Conservation (phyloP, 2,888 invertebrate species). For the Meteorus colon region DNA sequence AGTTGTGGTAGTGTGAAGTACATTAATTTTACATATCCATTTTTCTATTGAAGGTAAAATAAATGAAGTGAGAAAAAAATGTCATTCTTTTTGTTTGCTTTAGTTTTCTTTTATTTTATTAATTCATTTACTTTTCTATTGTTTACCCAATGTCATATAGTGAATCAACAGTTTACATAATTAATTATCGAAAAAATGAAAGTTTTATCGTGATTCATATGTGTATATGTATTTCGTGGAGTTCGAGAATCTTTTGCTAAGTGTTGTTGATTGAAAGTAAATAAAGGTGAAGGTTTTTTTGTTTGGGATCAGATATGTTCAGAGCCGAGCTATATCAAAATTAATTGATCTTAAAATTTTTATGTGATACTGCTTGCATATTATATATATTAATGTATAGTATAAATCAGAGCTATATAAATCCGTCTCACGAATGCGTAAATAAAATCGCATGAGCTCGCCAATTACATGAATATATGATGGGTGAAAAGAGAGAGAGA, state of each 20-base stretch:
- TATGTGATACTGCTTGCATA: background rate
- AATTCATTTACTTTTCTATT: background rate
- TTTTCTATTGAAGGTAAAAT: no score
- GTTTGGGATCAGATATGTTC: background rate
- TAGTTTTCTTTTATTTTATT: no score
- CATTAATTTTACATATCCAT: no score
- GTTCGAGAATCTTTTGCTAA: background rate
- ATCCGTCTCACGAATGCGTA: background rate
- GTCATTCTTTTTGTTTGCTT: no score
- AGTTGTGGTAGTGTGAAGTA: background rate
- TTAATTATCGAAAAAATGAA: background rate
- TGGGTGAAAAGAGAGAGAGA: background rate
- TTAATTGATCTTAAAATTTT: background rate
- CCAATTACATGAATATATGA: conserved; percentile 24
- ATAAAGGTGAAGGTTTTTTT: conserved; percentile 30
- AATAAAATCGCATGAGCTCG: conserved; percentile 6
- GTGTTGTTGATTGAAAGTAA: conserved; percentile 16
- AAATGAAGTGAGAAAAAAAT: no score
- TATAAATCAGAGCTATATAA: background rate
- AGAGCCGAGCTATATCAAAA: background rate
- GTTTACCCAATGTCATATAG: background rate
- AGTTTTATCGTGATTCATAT: background rate
- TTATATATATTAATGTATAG: background rate
- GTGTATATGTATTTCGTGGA: background rate
- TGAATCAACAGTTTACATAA: background rate